A percentile compares a stretch with the other conserved stretches of the same genome.
phyloP scores from a whole-genome alignment of 1,140 invertebrate genomes.

The Lysiphlebus fabarum region DNA sequence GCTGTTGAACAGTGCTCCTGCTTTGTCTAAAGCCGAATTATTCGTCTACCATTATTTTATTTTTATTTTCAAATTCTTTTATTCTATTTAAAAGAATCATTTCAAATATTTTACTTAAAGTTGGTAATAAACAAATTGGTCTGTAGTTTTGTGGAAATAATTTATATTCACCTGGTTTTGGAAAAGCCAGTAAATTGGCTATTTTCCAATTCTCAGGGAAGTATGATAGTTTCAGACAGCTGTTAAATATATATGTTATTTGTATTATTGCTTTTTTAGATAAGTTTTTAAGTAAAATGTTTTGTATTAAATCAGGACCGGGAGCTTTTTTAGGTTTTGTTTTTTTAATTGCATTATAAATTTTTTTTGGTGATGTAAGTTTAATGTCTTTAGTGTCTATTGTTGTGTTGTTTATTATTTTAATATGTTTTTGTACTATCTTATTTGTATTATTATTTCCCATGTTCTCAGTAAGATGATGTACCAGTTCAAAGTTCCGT shows the following conservation, averaged over 20 bases:
- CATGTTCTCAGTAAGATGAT: no score
- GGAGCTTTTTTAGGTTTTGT: no score
- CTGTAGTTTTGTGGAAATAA: constrained; percentile 21
- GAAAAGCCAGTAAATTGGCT: constrained; percentile 25
- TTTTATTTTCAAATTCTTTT: no score
- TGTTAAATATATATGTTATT: constrained; percentile 17
- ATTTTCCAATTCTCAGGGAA: constrained; percentile 29
- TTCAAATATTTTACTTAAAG: constrained; percentile 32
- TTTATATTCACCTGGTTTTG: constrained; percentile 27
- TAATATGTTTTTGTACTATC: no score
- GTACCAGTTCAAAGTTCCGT: no score
- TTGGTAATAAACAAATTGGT: constrained; percentile 27
- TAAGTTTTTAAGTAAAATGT: constrained; percentile 17
- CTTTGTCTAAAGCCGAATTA: constrained; percentile 7
- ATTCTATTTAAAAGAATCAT: constrained; percentile 20
- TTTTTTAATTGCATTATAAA: no score
- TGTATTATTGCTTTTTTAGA: constrained; percentile 7
- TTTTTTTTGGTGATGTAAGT: no score
- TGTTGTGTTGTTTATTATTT: no score
- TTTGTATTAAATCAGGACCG: no score
- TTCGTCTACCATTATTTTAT: constrained; percentile 2
- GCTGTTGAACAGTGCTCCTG: no score
- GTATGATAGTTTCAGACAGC: constrained; percentile 17
- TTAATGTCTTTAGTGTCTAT: no score
- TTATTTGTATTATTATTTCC: no score